These are phyloP conservation scores for Danaus plexippus DNA, from an alignment of 1,140 invertebrate genomes.

Conservation along the genomic window DNA sequence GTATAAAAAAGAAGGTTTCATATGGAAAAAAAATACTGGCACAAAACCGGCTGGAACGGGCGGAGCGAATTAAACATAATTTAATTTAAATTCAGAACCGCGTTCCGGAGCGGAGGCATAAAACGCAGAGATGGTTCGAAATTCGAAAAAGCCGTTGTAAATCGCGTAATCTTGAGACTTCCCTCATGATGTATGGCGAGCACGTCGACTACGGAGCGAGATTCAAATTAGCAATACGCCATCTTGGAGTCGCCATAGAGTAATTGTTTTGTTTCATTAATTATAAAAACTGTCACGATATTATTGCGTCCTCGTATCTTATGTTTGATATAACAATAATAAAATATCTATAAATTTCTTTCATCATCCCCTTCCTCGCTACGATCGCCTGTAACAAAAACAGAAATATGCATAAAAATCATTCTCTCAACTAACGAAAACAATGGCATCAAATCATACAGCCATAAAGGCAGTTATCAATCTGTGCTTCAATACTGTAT, in stretches of 20 bases:
- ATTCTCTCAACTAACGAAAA: too few species aligned
- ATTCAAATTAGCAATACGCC: constrained; percentile 29
- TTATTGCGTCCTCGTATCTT: too few species aligned
- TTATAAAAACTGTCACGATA: background rate
- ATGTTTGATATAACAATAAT: too few species aligned
- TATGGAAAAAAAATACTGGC: constrained; percentile 3
- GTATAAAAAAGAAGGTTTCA: too few species aligned
- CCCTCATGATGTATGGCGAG: constrained; percentile 57
- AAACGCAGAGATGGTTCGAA: constrained; percentile 48
- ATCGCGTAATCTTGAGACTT: constrained; percentile 67
- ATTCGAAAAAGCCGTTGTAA: constrained; percentile 61
- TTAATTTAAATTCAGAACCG: constrained; percentile 52
- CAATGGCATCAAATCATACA: too few species aligned
- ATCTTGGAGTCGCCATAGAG: constrained; percentile 42
- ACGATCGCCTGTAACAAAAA: too few species aligned
- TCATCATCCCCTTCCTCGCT: too few species aligned
- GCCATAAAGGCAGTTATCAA: too few species aligned
- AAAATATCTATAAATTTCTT: too few species aligned
- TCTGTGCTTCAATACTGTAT: too few species aligned
- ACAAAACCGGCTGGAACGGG: constrained; percentile 18
- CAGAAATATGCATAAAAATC: too few species aligned
- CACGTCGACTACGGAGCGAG: constrained; percentile 41
- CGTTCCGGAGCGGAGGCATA: constrained; percentile 41
- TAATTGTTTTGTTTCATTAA: constrained; percentile 11
- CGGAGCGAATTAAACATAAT: constrained; percentile 25